These are phyloP conservation scores for Rhinoraja longicauda DNA, from an alignment of 2,797 vertebrate genomes.

Conservation along the genomic window DNA sequence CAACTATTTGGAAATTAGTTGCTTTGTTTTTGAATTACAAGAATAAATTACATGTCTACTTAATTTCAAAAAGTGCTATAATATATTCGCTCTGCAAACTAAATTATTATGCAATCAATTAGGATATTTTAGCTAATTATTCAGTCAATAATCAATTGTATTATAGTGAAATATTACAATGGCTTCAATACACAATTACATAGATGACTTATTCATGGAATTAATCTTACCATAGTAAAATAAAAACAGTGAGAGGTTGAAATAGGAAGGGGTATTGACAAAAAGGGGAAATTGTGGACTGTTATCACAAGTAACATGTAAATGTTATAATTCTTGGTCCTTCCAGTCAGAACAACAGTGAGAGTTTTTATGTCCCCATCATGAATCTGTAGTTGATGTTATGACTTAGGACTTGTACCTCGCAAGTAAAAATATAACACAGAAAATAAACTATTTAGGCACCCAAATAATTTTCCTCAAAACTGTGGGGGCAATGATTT, in stretches of 20 bases:
- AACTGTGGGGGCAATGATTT: too few relatives aligned
- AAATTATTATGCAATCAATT: conserved; percentile 5
- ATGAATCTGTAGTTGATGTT: neutral
- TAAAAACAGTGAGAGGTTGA: neutral
- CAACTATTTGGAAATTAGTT: conserved; percentile 58
- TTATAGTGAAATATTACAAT: conserved; percentile 11
- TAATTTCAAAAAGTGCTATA: neutral
- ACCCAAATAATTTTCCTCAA: too few relatives aligned
- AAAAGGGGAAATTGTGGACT: neutral
- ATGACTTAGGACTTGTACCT: neutral
- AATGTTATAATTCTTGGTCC: neutral
- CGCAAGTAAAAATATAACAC: too few relatives aligned
- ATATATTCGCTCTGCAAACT: conserved; percentile 10
- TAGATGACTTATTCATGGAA: neutral
- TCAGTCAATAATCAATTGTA: conserved; percentile 31
- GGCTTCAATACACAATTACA: neutral
- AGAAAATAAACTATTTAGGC: too few relatives aligned
- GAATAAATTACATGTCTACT: conserved; percentile 23
- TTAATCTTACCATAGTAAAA: neutral
- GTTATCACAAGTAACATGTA: neutral
- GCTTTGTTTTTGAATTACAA: conserved; percentile 66
- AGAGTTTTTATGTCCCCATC: too few relatives aligned
- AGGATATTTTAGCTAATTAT: conserved; percentile 17
- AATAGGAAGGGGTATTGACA: neutral
- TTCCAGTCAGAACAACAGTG: neutral